Evolutionary conservation across 2,113 vertebrate species (phyloP).

Genomic region (Morphnarchus princeps): DNA sequence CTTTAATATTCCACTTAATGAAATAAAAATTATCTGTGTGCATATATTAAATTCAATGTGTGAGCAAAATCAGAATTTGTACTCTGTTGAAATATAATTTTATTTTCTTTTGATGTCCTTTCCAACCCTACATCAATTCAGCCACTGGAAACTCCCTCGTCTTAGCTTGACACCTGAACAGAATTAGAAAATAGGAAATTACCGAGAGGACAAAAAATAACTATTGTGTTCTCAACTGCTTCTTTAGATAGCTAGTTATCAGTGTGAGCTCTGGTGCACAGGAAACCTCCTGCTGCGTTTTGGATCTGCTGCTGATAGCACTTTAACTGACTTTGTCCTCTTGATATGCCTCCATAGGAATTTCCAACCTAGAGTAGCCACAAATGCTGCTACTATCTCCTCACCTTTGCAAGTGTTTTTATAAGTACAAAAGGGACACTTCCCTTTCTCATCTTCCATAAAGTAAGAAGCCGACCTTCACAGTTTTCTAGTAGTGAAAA

Average conservation of each 20-base stretch:
- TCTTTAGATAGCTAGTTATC: constrained; percentile 12
- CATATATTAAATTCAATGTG: neutral
- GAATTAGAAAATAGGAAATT: neutral
- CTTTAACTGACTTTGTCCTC: neutral
- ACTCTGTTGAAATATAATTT: neutral
- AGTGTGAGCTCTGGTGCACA: neutral
- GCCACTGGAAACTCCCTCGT: neutral
- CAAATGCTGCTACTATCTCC: neutral
- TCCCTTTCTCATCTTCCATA: neutral
- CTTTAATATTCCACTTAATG: neutral
- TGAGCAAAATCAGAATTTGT: neutral
- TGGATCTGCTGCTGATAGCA: neutral
- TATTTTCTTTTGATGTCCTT: neutral
- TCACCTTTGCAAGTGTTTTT: neutral
- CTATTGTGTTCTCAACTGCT: neutral
- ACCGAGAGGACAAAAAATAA: neutral
- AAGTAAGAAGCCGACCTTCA: neutral
- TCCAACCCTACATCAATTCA: neutral
- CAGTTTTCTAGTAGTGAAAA: neutral
- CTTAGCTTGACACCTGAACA: neutral
- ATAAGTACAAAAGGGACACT: neutral
- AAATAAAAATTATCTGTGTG: neutral
- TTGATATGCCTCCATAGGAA: neutral
- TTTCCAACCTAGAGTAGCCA: neutral
- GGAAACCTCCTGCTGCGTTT: neutral